Evolutionary conservation across 2,888 invertebrate species (phyloP).

Genomic region (Nymphalis urticae): DNA sequence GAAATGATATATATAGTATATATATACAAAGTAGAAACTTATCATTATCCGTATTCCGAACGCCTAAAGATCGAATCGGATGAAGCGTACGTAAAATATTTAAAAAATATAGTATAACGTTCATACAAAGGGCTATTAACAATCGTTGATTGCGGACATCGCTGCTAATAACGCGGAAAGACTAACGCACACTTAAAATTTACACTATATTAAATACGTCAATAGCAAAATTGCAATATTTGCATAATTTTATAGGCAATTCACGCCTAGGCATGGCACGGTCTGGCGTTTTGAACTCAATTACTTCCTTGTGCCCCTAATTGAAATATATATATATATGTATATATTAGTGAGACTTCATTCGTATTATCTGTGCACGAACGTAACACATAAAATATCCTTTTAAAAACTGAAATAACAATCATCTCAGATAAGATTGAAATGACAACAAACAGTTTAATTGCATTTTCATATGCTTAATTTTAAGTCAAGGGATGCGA

Average conservation of each 20-base stretch:
- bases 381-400: not conserved
- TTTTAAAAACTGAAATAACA: no score
- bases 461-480: no score
- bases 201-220: constrained; percentile 30
- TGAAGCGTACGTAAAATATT: no score
- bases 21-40: no score
- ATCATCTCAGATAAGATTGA: no score
- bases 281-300: constrained; percentile 20
- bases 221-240: constrained; percentile 37
- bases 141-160: constrained; percentile 5
- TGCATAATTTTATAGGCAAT: constrained; percentile 43
- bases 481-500: no score
- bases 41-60: no score
- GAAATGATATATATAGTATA: no score
- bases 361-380: constrained; percentile 5
- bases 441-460: no score
- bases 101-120: no score
- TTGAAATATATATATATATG: constrained; percentile 21
- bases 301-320: constrained; percentile 27
- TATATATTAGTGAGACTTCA: constrained; percentile 8
- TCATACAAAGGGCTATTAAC: not conserved
- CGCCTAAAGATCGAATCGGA: no score
- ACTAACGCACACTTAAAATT: constrained; percentile 27
- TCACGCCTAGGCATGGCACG: constrained; percentile 32
- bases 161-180: constrained; percentile 23